Evolutionary conservation across 2,113 vertebrate species (phyloP), one percentile per base, ranked within the genome.

Genomic region (Tragelaphus strepsiceros): DNA sequence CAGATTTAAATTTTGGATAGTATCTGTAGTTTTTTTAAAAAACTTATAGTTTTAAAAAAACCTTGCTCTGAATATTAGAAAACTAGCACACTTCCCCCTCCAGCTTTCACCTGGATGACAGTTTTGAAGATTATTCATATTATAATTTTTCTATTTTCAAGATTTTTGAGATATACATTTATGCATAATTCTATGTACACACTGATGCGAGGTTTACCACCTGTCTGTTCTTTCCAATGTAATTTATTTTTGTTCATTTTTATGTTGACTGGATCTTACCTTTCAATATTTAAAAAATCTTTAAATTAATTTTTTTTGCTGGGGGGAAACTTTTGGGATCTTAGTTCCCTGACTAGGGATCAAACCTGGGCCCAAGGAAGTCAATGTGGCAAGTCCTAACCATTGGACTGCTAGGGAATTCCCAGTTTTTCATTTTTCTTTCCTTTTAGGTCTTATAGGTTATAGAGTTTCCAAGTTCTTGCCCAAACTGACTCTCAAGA

Each of bases 281-380:
- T 49, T 51, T 58, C 49, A 51, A 43, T 51, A 51, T 77, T 77
- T 43, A 7, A 43, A 74, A 77, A 77, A 16, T 5, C 5, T 85
- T 85, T 77, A 77, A 74, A 24, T 78, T 78, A 49, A 80, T 10
- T 26, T 17, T 30, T 80, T 30, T 46, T 14, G 15, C 9, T 4
- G n/a, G 17, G 5, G 3, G 17, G 78, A 0, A 3, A 30, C 9
- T 19, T 51, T 16, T 0, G 0, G 28, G 28, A 28, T 51, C 78
- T 51, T 21, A 32, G 77, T 80, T 80, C 46, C 46, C 16, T 3
- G 16, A 81, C 16, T 28, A 81, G 16, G 28, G 8, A 32, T 81
- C 28, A 11, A 81, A 51, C 46, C 28, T 77, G 74, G 22, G 13
- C 39, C 74, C 74, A 46, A 43, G 24, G 39, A 6, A 77, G 22